A percentile compares a stretch with the other conserved stretches of the same genome.
phyloP scores from a whole-genome alignment of 2,113 vertebrate species.

The Ammodytes dubius region DNA sequence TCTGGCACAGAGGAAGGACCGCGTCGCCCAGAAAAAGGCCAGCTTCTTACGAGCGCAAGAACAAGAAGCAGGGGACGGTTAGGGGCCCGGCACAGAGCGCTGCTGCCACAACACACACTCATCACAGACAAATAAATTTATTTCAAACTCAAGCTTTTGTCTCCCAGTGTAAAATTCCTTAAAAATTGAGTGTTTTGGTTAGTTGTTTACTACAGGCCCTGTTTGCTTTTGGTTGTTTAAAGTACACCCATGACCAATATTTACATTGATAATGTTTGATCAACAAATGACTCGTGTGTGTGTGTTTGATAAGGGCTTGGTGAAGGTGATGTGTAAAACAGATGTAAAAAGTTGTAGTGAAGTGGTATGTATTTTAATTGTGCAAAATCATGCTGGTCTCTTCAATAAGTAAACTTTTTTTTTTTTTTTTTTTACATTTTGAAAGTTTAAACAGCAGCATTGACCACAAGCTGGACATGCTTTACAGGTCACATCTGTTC shows the following conservation, averaged over 20 bases:
- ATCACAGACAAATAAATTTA: slow-evolving; percentile 82
- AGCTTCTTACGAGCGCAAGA: slow-evolving; percentile 96
- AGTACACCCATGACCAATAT: background rate
- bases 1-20: slow-evolving; percentile 95
- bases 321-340: background rate
- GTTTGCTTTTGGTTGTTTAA: background rate
- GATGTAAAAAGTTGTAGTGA: slow-evolving; percentile 7
- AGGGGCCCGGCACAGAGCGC: slow-evolving; percentile 55
- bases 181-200: background rate
- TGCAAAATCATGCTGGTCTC: slow-evolving; percentile 85
- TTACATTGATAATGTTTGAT: background rate
- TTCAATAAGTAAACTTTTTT: slow-evolving; percentile 58
- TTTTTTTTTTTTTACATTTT: slow-evolving; percentile 43
- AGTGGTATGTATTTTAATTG: slow-evolving; percentile 74
- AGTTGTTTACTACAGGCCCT: background rate
- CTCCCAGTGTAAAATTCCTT: background rate
- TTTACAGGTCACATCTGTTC: slow-evolving; percentile 37
- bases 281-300: background rate
- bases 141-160: slow-evolving; percentile 61
- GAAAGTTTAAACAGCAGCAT: slow-evolving; percentile 56
- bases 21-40: slow-evolving; percentile 98
- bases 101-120: slow-evolving; percentile 12
- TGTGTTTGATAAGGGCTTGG: background rate
- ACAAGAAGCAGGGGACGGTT: slow-evolving; percentile 90
- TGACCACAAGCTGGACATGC: slow-evolving; percentile 35